These are phyloP conservation scores for Contarinia nasturtii DNA, from an alignment of 1,140 invertebrate genomes.

Conservation along the genomic window DNA sequence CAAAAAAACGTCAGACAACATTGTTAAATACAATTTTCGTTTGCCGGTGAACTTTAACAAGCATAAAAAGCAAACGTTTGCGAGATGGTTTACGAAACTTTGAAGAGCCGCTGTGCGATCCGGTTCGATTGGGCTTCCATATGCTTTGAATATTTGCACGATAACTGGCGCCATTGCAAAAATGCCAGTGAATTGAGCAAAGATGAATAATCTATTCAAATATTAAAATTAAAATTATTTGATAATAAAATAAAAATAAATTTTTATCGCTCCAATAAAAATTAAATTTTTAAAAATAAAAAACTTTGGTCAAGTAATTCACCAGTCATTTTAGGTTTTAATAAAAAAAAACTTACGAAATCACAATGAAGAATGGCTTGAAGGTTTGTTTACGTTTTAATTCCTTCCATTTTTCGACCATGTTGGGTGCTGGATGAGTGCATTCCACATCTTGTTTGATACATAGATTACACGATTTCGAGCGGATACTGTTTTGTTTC, in stretches of 20 bases:
- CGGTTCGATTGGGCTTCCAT: conserved; percentile 26
- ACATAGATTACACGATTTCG: conserved; percentile 3
- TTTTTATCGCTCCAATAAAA: too few relatives aligned
- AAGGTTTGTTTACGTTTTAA: conserved; percentile 28
- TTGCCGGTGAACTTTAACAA: conserved; percentile 18
- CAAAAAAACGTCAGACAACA: conserved; percentile 20
- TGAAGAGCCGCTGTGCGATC: conserved; percentile 25
- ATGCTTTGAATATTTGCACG: conserved; percentile 28
- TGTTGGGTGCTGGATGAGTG: conserved; percentile 3
- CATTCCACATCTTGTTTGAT: conserved; percentile 3
- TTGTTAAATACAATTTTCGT: conserved; percentile 27
- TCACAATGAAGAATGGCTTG: conserved; percentile 25
- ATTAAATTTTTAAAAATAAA: too few relatives aligned
- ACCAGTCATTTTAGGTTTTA: too few relatives aligned
- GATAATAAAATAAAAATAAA: too few relatives aligned
- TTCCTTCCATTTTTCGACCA: conserved; percentile 13
- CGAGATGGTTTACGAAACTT: background rate
- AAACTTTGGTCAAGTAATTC: too few relatives aligned
- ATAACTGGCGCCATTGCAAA: conserved; percentile 38
- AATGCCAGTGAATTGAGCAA: conserved; percentile 9
- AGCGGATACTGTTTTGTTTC: background rate
- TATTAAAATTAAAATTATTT: too few relatives aligned
- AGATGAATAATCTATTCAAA: too few relatives aligned
- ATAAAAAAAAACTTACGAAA: too few relatives aligned
- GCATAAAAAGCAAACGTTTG: conserved; percentile 5